phyloP scores from a whole-genome alignment of 2,113 vertebrate species.

The Uria aalge region DNA sequence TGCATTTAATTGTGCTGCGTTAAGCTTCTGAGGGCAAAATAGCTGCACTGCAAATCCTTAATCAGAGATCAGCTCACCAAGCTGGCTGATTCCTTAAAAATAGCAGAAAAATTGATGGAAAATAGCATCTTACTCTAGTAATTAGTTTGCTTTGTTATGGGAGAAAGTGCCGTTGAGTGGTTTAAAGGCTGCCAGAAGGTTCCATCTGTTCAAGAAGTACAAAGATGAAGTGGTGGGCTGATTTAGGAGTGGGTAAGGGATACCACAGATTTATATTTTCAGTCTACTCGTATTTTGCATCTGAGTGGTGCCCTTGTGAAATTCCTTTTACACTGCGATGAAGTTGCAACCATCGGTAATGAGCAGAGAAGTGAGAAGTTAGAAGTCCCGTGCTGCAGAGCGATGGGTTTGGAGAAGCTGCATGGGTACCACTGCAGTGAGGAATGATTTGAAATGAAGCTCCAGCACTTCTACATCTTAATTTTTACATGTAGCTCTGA shows the following conservation, averaged over 20 bases:
- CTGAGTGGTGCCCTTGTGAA: neutral
- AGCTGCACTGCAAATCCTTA: neutral
- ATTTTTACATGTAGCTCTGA: neutral
- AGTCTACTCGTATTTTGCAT: neutral
- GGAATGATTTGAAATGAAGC: neutral
- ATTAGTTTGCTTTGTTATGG: slow-evolving; percentile 33
- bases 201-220: slow-evolving; percentile 34
- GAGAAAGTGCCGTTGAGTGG: neutral
- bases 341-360: neutral
- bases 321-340: neutral
- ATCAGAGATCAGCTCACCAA: neutral
- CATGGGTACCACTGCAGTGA: accelerated
- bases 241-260: neutral
- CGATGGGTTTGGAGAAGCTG: neutral
- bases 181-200: slow-evolving; percentile 46
- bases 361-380: neutral
- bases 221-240: neutral
- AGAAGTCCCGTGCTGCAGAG: neutral
- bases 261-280: neutral
- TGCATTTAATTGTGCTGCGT: neutral
- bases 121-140: neutral
- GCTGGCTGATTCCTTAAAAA: slow-evolving; percentile 10
- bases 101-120: neutral
- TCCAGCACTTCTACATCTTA: neutral
- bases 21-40: neutral